Conservation (phyloP, 2,888 invertebrate species). For the Drosophila stalkeri region DNA sequence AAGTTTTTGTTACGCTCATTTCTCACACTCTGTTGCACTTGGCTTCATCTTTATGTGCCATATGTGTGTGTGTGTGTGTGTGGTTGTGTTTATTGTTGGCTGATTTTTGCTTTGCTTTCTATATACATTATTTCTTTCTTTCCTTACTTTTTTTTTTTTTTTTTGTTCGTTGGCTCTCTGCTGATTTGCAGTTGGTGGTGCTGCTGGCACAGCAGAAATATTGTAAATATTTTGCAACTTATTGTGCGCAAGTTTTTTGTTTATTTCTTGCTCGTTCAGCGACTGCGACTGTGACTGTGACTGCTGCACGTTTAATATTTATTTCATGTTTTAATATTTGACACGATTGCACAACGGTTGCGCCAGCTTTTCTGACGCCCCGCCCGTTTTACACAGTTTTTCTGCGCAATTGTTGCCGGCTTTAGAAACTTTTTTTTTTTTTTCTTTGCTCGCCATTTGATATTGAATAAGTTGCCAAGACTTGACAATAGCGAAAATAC, state of each 20-base stretch:
- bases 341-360: slow-evolving; percentile 76
- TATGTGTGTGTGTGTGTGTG: slow-evolving; percentile 10
- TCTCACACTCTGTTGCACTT: slow-evolving; percentile 35
- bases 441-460: slow-evolving; percentile 42
- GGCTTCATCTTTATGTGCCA: slow-evolving; percentile 26
- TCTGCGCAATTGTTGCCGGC: slow-evolving; percentile 38
- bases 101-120: slow-evolving; percentile 8
- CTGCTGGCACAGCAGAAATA: slow-evolving; percentile 49
- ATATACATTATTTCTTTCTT: slow-evolving; percentile 11
- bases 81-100: slow-evolving; percentile 13
- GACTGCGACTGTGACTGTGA: slow-evolving; percentile 24
- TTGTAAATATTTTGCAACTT: slow-evolving; percentile 69
- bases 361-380: slow-evolving; percentile 28
- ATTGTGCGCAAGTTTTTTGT: slow-evolving; percentile 64
- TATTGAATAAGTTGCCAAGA: slow-evolving; percentile 65
- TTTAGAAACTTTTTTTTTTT: slow-evolving; percentile 31
- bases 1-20: slow-evolving; percentile 35
- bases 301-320: slow-evolving; percentile 73
- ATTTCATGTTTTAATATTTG: slow-evolving; percentile 82
- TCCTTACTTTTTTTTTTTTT: slow-evolving; percentile 9
- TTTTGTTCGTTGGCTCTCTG: slow-evolving; percentile 2
- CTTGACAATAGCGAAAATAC: background rate
- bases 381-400: slow-evolving; percentile 25
- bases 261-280: slow-evolving; percentile 28
- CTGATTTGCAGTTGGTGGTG: slow-evolving; percentile 31